A percentile compares a stretch with the other conserved stretches of the same genome.
Evolutionary conservation across 2,113 vertebrate species (phyloP).

Genomic region (Scolopax mira): DNA sequence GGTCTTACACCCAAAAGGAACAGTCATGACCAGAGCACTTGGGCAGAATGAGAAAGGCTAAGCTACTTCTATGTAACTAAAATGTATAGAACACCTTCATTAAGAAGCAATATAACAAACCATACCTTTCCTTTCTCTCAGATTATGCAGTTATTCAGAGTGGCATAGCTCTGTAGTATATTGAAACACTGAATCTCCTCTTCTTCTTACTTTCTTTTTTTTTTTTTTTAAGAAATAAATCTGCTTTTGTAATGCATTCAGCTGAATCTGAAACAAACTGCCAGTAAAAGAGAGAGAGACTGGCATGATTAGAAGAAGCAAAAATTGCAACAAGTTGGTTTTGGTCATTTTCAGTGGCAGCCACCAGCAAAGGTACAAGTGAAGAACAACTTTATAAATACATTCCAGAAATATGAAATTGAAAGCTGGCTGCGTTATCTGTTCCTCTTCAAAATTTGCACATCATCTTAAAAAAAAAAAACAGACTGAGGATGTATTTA

Average conservation of each 20-base stretch:
- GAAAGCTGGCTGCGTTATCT: slow-evolving; percentile 14
- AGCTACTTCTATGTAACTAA: background rate
- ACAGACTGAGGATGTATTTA: background rate
- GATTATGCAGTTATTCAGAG: background rate
- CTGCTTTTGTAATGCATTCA: background rate
- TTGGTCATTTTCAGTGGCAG: background rate
- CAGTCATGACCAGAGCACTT: background rate
- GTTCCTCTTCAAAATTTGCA: slow-evolving; percentile 53
- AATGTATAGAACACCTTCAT: background rate
- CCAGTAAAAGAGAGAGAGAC: background rate
- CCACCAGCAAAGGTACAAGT: background rate
- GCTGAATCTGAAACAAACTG: background rate
- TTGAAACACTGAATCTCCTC: background rate
- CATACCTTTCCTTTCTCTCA: background rate
- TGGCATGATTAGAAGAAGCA: background rate
- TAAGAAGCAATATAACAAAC: background rate
- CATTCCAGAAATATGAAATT: slow-evolving; percentile 28
- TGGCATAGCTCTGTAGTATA: background rate
- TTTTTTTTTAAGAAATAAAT: background rate
- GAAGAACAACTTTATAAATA: slow-evolving; percentile 45
- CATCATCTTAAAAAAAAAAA: background rate
- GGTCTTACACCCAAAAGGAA: background rate
- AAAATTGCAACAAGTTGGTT: background rate
- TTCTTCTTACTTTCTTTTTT: background rate
- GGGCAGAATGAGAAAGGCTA: background rate